phyloP scores from a whole-genome alignment of 2,797 vertebrate species.

The Lacerta viridis region DNA sequence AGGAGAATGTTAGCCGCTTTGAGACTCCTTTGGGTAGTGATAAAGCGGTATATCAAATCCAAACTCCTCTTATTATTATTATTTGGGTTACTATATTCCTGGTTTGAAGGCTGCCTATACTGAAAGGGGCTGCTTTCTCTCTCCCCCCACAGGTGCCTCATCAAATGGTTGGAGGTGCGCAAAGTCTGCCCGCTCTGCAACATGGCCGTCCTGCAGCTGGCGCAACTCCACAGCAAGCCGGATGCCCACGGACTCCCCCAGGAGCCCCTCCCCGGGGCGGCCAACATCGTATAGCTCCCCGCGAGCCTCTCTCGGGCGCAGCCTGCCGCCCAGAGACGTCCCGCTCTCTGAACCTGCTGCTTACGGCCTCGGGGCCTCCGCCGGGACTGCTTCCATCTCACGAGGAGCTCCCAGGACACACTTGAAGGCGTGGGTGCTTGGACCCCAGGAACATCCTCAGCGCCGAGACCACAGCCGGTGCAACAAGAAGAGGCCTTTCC shows the following conservation, averaged over 20 bases:
- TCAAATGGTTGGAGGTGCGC: slow-evolving; percentile 99
- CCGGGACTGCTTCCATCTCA: slow-evolving; percentile 67
- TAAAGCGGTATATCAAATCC: too few relatives aligned
- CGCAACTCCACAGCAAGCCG: slow-evolving; percentile 89
- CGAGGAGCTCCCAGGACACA: slow-evolving; percentile 52
- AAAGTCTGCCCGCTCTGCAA: slow-evolving; percentile 99
- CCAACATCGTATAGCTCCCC: slow-evolving; percentile 91
- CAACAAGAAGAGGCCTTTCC: slow-evolving; percentile 65
- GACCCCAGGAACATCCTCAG: slow-evolving; percentile 87
- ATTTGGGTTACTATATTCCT: too few relatives aligned
- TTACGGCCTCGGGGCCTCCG: slow-evolving; percentile 42
- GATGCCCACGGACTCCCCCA: slow-evolving; percentile 83
- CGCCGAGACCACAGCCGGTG: slow-evolving; percentile 83
- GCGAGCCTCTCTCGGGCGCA: slow-evolving; percentile 31
- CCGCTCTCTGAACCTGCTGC: slow-evolving; percentile 58
- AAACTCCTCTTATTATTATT: too few relatives aligned
- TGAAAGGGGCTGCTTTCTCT: neutral
- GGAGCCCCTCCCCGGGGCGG: slow-evolving; percentile 91
- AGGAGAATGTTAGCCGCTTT: too few relatives aligned
- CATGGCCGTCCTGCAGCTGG: slow-evolving; percentile 96
- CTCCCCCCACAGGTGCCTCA: slow-evolving; percentile 90
- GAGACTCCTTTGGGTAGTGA: too few relatives aligned
- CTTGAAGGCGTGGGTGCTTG: slow-evolving; percentile 55
- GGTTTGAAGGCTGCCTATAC: too few relatives aligned
- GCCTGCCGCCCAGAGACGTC: slow-evolving; percentile 46